These are phyloP conservation scores for Chaetorhynchus papuensis DNA, from an alignment of 2,113 vertebrate species.

Conservation along the genomic window DNA sequence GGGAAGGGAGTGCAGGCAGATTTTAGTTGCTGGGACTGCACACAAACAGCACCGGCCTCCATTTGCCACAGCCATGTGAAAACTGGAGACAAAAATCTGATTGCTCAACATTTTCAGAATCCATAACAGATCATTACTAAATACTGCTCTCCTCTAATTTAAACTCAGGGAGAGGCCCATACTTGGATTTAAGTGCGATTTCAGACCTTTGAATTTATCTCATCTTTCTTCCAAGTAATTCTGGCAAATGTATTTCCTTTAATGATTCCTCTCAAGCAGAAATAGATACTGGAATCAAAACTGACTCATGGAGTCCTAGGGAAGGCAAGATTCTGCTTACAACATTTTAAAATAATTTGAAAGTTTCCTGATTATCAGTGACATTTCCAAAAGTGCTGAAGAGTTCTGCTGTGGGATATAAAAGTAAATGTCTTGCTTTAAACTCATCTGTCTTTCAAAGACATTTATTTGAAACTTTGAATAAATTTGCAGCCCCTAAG, in stretches of 20 bases:
- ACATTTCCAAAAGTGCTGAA: neutral
- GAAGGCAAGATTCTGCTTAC: neutral
- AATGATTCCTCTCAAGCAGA: neutral
- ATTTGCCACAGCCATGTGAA: neutral
- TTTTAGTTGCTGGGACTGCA: neutral
- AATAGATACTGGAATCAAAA: neutral
- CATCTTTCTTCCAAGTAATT: neutral
- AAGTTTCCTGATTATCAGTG: neutral
- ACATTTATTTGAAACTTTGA: neutral
- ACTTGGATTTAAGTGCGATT: neutral
- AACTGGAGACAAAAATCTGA: neutral
- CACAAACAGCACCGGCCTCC: neutral
- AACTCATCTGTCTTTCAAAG: neutral
- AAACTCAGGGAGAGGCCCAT: neutral
- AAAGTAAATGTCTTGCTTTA: neutral
- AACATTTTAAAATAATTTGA: neutral
- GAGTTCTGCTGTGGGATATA: neutral
- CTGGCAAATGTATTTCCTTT: neutral
- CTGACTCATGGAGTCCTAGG: neutral
- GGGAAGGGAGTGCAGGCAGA: neutral
- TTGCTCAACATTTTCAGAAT: neutral
- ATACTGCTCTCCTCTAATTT: neutral
- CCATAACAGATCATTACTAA: neutral
- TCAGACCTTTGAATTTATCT: neutral
- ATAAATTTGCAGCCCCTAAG: neutral